Evolutionary conservation across 2,113 vertebrate species (phyloP).

Genomic region (Eupsittula cactorum): DNA sequence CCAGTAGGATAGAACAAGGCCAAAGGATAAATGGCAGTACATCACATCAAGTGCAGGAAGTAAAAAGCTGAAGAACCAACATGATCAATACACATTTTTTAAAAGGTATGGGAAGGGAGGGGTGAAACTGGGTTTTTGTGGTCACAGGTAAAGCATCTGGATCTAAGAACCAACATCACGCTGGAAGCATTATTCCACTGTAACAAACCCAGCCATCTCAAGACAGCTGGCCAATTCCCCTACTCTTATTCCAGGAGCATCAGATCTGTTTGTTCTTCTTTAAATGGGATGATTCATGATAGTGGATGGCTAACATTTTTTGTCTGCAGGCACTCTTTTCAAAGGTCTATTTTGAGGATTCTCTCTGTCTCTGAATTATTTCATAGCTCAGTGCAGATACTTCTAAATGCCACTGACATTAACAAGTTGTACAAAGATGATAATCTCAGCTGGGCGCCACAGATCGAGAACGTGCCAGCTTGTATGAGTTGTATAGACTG

Average conservation of each 20-base stretch:
- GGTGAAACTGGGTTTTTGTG: background rate
- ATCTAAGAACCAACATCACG: background rate
- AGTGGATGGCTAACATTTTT: background rate
- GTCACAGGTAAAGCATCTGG: background rate
- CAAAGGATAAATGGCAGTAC: background rate
- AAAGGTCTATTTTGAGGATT: conserved; percentile 16
- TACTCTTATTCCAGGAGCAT: background rate
- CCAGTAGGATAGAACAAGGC: background rate
- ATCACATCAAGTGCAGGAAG: background rate
- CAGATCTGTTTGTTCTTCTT: background rate
- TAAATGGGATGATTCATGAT: background rate
- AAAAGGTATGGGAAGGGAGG: background rate
- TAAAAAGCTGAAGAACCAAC: background rate
- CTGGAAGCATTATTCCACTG: background rate
- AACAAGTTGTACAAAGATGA: conserved; percentile 57
- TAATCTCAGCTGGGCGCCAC: conserved; percentile 26
- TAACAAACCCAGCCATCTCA: background rate
- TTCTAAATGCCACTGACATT: conserved; percentile 64
- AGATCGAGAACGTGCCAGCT: background rate
- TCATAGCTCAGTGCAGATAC: conserved; percentile 21
- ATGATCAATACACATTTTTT: background rate
- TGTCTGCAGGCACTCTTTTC: background rate
- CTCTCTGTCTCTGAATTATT: conserved; percentile 49
- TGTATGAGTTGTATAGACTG: background rate
- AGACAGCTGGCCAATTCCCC: background rate